Conservation (phyloP, 1,140 invertebrate genomes). For the Pantala flavescens region DNA sequence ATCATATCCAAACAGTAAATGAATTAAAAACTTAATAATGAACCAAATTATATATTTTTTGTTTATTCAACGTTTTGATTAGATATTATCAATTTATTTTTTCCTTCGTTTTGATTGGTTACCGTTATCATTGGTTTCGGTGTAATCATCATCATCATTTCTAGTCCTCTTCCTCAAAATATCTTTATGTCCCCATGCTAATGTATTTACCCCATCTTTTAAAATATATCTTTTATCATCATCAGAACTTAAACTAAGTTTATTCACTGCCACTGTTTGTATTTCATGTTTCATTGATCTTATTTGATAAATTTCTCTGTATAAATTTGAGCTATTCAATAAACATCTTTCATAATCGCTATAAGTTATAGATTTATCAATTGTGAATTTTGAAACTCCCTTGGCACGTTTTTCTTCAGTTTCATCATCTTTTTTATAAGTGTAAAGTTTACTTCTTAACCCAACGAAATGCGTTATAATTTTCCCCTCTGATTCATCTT, state of each 20-base stretch:
- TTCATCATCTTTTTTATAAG: neutral
- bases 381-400: neutral
- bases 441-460: neutral
- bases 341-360: conserved; percentile 14
- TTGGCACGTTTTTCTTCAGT: neutral
- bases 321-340: neutral
- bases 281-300: conserved; percentile 14
- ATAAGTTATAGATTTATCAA: neutral
- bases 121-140: too few relatives aligned
- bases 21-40: too few relatives aligned
- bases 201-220: conserved; percentile 12
- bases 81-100: too few relatives aligned
- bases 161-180: neutral
- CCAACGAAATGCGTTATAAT: conserved; percentile 5
- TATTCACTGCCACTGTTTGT: conserved; percentile 7
- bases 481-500: conserved; percentile 10
- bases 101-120: too few relatives aligned
- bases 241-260: neutral
- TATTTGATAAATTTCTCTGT: conserved; percentile 1
- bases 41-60: too few relatives aligned
- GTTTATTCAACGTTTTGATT: too few relatives aligned
- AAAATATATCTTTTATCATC: conserved; percentile 17
- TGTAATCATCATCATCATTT: too few relatives aligned
- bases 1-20: too few relatives aligned
- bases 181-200: conserved; percentile 14